Percentiles rank a stretch among this genome's conserved stretches.
Evolutionary conservation across 2,888 invertebrate species (phyloP).

Genomic region (Isoperla grammatica): DNA sequence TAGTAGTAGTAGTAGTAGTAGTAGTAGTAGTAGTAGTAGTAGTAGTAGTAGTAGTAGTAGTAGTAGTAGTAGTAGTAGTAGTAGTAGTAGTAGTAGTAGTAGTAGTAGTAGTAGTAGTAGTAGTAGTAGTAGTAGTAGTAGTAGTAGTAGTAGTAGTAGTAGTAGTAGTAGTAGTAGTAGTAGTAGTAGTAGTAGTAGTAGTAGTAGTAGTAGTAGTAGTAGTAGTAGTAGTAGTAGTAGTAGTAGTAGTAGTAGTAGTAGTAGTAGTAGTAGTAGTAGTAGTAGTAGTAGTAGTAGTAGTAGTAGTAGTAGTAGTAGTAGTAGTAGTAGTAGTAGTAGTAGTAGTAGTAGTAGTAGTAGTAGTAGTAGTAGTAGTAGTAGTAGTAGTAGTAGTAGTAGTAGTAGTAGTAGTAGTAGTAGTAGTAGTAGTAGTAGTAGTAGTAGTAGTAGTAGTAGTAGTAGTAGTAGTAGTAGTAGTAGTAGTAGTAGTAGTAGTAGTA

Average conservation of each 20-base stretch:
- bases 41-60: slow-evolving; percentile 28
- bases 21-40: slow-evolving; percentile 28
- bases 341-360: slow-evolving; percentile 27
- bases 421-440: slow-evolving; percentile 28
- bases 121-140: slow-evolving; percentile 28
- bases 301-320: slow-evolving; percentile 28
- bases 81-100: slow-evolving; percentile 28
- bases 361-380: slow-evolving; percentile 28
- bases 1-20: slow-evolving; percentile 28
- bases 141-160: slow-evolving; percentile 28
- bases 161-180: slow-evolving; percentile 28
- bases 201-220: slow-evolving; percentile 28
- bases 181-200: slow-evolving; percentile 28
- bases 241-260: slow-evolving; percentile 27
- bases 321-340: slow-evolving; percentile 28
- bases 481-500: slow-evolving; percentile 28
- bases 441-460: slow-evolving; percentile 28
- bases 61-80: slow-evolving; percentile 27
- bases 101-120: slow-evolving; percentile 28
- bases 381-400: slow-evolving; percentile 28
- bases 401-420: slow-evolving; percentile 28
- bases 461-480: slow-evolving; percentile 28
- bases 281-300: slow-evolving; percentile 28
- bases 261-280: slow-evolving; percentile 28
- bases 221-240: slow-evolving; percentile 28